These are phyloP conservation scores for Vanessa cardui DNA, from an alignment of 2,888 invertebrate species.

Conservation along the genomic window DNA sequence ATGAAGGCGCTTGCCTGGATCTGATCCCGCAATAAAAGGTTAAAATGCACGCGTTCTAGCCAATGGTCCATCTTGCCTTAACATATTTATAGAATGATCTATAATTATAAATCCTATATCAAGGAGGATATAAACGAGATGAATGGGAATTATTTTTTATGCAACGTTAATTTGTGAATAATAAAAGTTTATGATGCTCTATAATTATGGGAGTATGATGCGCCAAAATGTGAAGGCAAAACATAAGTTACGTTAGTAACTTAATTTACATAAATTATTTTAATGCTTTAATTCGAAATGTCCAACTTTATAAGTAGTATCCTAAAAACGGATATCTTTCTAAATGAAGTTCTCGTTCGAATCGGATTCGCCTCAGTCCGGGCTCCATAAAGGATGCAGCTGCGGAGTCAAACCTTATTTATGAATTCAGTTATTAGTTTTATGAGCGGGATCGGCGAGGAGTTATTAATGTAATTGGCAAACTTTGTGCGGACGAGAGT, in stretches of 20 bases:
- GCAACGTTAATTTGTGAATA: background rate
- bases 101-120: too few relatives aligned
- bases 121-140: too few relatives aligned
- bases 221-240: background rate
- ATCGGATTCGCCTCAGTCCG: background rate
- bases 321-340: background rate
- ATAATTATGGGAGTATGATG: background rate
- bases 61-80: too few relatives aligned
- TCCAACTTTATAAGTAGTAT: too few relatives aligned
- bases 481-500: conserved; percentile 16
- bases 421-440: conserved; percentile 34
- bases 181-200: background rate
- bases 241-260: background rate
- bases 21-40: too few relatives aligned
- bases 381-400: conserved; percentile 21
- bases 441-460: conserved; percentile 22
- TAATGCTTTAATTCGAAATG: too few relatives aligned
- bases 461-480: conserved; percentile 35
- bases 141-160: background rate
- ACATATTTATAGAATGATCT: too few relatives aligned
- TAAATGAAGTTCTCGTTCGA: conserved; percentile 12
- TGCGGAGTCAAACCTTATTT: conserved; percentile 23
- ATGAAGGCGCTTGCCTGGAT: too few relatives aligned
- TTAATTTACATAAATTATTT: background rate
- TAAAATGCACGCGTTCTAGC: too few relatives aligned